A percentile compares a stretch with the other conserved stretches of the same genome.
Conservation (phyloP, 2,888 invertebrate species). For the Drosophila nigritarsus region DNA sequence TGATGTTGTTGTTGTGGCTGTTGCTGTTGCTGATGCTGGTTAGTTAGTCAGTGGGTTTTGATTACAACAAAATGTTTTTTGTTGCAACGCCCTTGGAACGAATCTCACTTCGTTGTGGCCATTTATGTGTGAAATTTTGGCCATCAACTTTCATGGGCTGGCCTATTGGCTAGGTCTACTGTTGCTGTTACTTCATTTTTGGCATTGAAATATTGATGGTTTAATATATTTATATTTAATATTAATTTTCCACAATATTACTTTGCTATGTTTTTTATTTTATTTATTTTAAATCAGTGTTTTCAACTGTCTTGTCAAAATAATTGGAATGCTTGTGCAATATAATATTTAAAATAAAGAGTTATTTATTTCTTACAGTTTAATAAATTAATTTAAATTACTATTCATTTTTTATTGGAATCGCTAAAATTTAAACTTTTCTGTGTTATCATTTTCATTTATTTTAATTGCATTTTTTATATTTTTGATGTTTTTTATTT, state of each 20-base stretch:
- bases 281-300: neutral
- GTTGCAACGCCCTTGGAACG: slow-evolving; percentile 71
- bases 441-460: neutral
- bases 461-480: neutral
- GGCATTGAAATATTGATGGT: neutral
- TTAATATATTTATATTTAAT: neutral
- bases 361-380: neutral
- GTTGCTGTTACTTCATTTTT: neutral
- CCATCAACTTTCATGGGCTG: slow-evolving; percentile 2
- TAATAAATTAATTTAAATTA: neutral
- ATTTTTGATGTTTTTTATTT: neutral
- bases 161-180: neutral
- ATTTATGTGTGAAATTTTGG: slow-evolving; percentile 57
- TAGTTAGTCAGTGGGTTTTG: slow-evolving; percentile 60
- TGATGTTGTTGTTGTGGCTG: neutral
- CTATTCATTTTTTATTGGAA: neutral
- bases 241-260: neutral
- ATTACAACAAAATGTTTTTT: slow-evolving; percentile 42
- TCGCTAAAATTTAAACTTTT: neutral
- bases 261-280: fast-evolving
- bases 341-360: neutral
- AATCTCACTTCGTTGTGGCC: slow-evolving; percentile 54
- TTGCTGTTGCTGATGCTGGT: slow-evolving; percentile 31
- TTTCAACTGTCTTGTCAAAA: neutral
- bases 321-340: neutral